phyloP scores from a whole-genome alignment of 2,797 vertebrate species.

The Mergus octosetaceus region DNA sequence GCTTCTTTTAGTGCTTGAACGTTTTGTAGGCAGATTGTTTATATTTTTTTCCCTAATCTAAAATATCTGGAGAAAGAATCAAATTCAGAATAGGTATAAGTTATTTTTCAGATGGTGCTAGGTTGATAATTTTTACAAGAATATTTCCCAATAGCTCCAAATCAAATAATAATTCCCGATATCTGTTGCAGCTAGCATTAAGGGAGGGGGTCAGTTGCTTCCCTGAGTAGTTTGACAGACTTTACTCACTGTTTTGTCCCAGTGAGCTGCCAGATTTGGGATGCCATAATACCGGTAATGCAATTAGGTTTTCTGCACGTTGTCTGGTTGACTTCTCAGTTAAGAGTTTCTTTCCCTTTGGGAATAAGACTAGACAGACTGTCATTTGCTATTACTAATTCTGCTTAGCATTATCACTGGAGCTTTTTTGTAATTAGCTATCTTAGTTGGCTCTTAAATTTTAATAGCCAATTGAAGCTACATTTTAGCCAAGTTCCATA shows the following conservation, averaged over 20 bases:
- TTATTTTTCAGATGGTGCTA: neutral
- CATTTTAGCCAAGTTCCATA: slow-evolving; percentile 86
- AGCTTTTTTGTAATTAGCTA: slow-evolving; percentile 85
- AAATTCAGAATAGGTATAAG: neutral
- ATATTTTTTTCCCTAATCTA: slow-evolving; percentile 15
- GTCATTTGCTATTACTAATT: slow-evolving; percentile 85
- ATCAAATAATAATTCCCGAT: neutral
- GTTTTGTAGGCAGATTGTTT: slow-evolving; percentile 46
- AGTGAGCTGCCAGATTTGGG: slow-evolving; percentile 75
- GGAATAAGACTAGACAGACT: slow-evolving; percentile 84
- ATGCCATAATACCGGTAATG: slow-evolving; percentile 73
- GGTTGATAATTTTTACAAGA: neutral
- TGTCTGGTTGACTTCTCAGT: slow-evolving; percentile 82
- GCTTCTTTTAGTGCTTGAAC: slow-evolving; percentile 12
- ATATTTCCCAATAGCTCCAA: neutral
- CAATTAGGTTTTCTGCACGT: slow-evolving; percentile 75
- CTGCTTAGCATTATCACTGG: slow-evolving; percentile 81
- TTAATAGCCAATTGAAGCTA: slow-evolving; percentile 87
- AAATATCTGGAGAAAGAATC: slow-evolving; percentile 35
- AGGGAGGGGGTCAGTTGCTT: slow-evolving; percentile 48
- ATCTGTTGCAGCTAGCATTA: neutral
- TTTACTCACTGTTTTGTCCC: slow-evolving; percentile 61
- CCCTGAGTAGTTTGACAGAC: slow-evolving; percentile 45
- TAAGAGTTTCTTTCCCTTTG: slow-evolving; percentile 80
- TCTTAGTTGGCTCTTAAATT: slow-evolving; percentile 87